These are phyloP conservation scores for Onthophagus sagittarius DNA, from an alignment of 2,888 invertebrate species.

Conservation along the genomic window DNA sequence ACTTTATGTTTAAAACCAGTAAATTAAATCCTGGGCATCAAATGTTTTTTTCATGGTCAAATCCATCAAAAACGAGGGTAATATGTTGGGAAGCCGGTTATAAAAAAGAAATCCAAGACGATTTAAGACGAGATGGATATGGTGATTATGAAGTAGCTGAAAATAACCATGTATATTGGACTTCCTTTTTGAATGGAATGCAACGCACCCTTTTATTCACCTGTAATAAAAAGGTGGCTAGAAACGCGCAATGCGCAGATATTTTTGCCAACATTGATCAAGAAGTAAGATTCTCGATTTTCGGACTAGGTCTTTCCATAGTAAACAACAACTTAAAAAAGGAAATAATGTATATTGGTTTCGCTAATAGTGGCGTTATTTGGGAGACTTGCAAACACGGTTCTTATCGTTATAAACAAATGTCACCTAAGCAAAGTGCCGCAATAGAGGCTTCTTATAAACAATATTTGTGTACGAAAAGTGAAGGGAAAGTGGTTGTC, in stretches of 20 bases:
- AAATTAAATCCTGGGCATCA: slow-evolving; percentile 55
- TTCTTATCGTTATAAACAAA: slow-evolving; percentile 72
- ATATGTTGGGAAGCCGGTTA: slow-evolving; percentile 65
- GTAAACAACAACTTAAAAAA: slow-evolving; percentile 76
- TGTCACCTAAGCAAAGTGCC: slow-evolving; percentile 60
- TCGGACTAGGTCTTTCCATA: slow-evolving; percentile 89
- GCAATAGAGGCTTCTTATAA: slow-evolving; percentile 78
- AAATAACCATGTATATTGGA: slow-evolving; percentile 41
- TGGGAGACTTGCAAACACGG: slow-evolving; percentile 88
- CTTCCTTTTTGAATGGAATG: slow-evolving; percentile 90
- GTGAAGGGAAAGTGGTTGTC: slow-evolving; percentile 44
- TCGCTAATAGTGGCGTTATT: slow-evolving; percentile 77
- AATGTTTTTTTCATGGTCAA: slow-evolving; percentile 78
- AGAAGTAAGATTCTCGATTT: slow-evolving; percentile 75
- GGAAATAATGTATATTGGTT: slow-evolving; percentile 80
- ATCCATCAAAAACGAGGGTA: slow-evolving; percentile 72
- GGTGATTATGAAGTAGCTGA: slow-evolving; percentile 56
- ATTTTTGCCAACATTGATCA: slow-evolving; percentile 71
- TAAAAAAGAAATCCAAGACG: slow-evolving; percentile 64
- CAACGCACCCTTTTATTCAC: slow-evolving; percentile 92
- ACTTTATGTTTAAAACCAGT: slow-evolving; percentile 35
- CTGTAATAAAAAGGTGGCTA: slow-evolving; percentile 66
- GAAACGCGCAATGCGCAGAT: slow-evolving; percentile 69
- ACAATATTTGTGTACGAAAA: slow-evolving; percentile 58
- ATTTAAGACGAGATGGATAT: slow-evolving; percentile 71